Conservation (phyloP, 2,888 invertebrate species). For the Nomada fucata region DNA sequence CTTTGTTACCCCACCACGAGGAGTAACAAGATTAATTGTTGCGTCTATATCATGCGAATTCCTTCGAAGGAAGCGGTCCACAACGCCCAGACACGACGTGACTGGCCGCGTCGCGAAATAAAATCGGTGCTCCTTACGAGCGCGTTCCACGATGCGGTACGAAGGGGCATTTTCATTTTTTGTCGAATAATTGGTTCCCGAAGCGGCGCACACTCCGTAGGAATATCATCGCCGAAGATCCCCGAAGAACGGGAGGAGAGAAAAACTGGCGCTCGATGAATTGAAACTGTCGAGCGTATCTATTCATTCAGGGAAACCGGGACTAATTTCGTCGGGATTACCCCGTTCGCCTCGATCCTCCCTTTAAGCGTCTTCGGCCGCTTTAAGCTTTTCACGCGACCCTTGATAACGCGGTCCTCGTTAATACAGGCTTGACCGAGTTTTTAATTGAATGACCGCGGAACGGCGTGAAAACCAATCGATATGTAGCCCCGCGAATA, state of each 20-base stretch:
- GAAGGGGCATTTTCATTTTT: background rate
- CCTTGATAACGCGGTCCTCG: constrained; percentile 52
- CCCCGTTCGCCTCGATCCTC: constrained; percentile 22
- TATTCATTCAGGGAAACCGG: constrained; percentile 35
- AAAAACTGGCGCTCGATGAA: constrained; percentile 36
- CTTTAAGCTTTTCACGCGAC: constrained; percentile 21
- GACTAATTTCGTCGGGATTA: constrained; percentile 52
- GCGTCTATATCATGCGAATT: constrained; percentile 38
- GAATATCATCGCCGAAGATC: background rate
- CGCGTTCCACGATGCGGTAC: background rate
- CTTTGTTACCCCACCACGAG: background rate
- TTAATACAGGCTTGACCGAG: constrained; percentile 71
- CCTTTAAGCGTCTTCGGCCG: constrained; percentile 46
- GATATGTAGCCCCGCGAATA: constrained; percentile 54
- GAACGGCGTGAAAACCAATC: constrained; percentile 63
- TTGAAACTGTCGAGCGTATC: constrained; percentile 17
- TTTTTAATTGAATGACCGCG: constrained; percentile 69
- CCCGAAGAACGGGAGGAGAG: background rate
- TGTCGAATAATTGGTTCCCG: constrained; percentile 1
- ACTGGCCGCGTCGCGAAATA: constrained; percentile 14
- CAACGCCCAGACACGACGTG: constrained; percentile 3
- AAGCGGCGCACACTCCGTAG: background rate
- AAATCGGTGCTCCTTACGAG: constrained; percentile 5
- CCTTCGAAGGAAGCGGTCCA: constrained; percentile 3
- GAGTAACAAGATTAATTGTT: constrained; percentile 37